These are phyloP conservation scores for Cantharis flavilabris DNA, from an alignment of 2,888 invertebrate species.

Conservation along the genomic window DNA sequence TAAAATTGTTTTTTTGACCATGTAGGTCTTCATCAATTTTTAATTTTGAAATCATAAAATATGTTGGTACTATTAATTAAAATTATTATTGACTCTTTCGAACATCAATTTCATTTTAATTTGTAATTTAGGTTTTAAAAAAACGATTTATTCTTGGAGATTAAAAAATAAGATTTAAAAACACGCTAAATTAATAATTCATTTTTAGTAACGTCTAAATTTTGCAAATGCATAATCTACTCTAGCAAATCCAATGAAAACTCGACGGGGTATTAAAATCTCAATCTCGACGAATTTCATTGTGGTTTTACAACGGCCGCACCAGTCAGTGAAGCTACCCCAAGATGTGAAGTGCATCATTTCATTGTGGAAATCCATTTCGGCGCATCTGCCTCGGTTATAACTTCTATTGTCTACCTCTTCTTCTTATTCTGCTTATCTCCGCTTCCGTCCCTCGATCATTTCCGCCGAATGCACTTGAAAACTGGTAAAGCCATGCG, in stretches of 20 bases:
- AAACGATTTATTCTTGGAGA: background rate
- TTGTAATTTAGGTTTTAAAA: background rate
- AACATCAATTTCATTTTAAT: background rate
- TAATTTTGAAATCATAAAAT: too few relatives aligned
- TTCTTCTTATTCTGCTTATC: constrained; percentile 57
- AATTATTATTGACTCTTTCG: background rate
- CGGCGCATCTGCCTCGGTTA: constrained; percentile 52
- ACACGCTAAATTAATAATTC: background rate
- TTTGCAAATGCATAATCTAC: constrained; percentile 21
- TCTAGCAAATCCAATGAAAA: constrained; percentile 25
- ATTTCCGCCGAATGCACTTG: constrained; percentile 56
- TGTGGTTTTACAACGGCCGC: constrained; percentile 36
- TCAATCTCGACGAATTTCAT: constrained; percentile 36
- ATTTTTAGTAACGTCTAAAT: constrained; percentile 15
- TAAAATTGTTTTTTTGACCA: too few relatives aligned
- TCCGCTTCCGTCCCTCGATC: constrained; percentile 55
- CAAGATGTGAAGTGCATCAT: constrained; percentile 49
- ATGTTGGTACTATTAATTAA: background rate
- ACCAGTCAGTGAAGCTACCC: constrained; percentile 31
- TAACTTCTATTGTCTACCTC: constrained; percentile 54
- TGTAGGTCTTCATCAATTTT: too few relatives aligned
- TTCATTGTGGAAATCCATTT: constrained; percentile 51
- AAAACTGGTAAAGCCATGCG: constrained; percentile 51
- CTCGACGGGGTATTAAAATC: constrained; percentile 29
- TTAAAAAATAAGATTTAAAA: background rate